Base-by-base conservation (phyloP, 2,113 vertebrate species). In the Tauraco erythrolophus region DNA sequence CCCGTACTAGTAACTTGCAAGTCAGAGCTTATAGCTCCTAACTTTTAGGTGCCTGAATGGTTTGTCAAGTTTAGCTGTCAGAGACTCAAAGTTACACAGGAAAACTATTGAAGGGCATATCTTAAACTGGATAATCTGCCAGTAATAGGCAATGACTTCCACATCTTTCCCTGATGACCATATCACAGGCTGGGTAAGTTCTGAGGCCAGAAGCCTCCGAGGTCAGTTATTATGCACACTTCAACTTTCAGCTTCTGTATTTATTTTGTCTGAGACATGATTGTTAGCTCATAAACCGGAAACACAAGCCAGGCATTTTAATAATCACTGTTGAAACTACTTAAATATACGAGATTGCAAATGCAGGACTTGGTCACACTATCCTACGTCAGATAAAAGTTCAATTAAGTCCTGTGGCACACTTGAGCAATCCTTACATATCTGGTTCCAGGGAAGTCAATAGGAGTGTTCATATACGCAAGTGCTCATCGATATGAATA, bases 341-440 rank as follows among this genome's bases (percentile, higher is more conserved):
- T 87, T 94, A 95, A 91, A 91, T 79, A 91, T 11, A 53, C 72
- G 53, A 96, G 95, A 82, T 7, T 94, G 93, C 95, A 87, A 94
- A 94, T 2, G 7, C 22, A 78, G 65, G 86, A 69, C 84, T 94
- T 92, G 80, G 87, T 97, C 86, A 97, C 51, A 57, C 50, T 72
- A 37, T 65, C 69, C 77, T 96, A 94, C 97, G 95, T 97, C 95
- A 97, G 91, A 91, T 94, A 89, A 89, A 95, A 95, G 61, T 88
- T 79, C 92, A 96, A 96, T 95, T 95, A 96, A 86, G 35, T 61
- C 77, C 81, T 97, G 87, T 46, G 89, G 87, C 77, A 84, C 48
- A 24, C 25, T 89, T 97, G 92, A 54, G 91, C 86, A 97, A 97
- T 89, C 72, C 65, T 82, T 43, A 65, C 65, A 11, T 68, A 89